phyloP scores from a whole-genome alignment of 2,888 invertebrate species.

The Acanthosepion esculentum region DNA sequence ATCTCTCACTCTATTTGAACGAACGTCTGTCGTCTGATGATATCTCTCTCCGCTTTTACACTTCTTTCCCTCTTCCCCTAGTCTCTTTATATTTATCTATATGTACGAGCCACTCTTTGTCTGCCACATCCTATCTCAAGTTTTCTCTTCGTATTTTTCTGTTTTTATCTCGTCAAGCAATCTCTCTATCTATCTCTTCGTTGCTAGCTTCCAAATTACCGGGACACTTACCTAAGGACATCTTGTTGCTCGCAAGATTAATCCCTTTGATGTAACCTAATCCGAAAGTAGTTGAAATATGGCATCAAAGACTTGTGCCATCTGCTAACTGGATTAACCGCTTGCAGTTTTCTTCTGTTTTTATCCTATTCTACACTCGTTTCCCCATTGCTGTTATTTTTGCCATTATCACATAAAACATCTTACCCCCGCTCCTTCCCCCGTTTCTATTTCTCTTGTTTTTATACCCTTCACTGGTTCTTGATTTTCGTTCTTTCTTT shows the following conservation, averaged over 20 bases:
- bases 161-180: not conserved
- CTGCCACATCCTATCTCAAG: not conserved
- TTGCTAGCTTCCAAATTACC: not conserved
- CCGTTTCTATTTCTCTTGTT: not conserved
- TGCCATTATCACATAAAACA: not conserved
- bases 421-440: not conserved
- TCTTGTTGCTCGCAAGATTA: conserved; percentile 33
- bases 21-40: too few species aligned
- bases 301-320: not conserved
- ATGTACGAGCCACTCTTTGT: not conserved
- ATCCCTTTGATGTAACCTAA: not conserved
- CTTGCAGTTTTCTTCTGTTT: not conserved
- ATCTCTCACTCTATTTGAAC: too few species aligned
- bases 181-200: not conserved
- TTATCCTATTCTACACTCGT: not conserved
- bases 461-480: not conserved
- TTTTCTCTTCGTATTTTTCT: too few species aligned
- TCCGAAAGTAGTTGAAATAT: not conserved
- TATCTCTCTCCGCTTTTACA: too few species aligned
- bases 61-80: too few species aligned
- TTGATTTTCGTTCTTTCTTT: not conserved
- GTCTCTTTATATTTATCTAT: not conserved
- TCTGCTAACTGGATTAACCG: conserved; percentile 11
- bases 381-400: not conserved
- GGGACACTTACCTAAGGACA: conserved; percentile 33